Evolutionary conservation across 2,888 invertebrate species (phyloP).

Genomic region (Aspidiotus rigidus): DNA sequence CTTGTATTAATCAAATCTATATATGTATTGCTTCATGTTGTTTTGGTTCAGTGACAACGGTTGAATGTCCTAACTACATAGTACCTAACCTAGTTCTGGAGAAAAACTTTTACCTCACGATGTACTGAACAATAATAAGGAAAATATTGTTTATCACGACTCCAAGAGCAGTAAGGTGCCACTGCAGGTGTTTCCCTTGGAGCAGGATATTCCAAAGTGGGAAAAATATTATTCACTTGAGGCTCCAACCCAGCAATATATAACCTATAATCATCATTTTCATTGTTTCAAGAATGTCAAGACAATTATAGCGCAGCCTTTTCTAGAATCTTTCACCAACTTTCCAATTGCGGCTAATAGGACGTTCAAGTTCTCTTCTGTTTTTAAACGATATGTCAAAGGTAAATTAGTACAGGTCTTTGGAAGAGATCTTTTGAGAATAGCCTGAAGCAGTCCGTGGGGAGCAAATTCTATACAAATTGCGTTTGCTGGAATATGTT

Average conservation of each 20-base stretch:
- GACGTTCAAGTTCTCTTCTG: slow-evolving; percentile 44
- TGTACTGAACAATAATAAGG: slow-evolving; percentile 48
- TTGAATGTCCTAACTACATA: too few relatives aligned
- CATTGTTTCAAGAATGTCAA: too few relatives aligned
- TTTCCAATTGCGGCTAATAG: slow-evolving; percentile 46
- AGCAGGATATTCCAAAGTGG: slow-evolving; percentile 67
- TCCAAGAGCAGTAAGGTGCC: slow-evolving; percentile 73
- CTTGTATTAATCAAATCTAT: too few relatives aligned
- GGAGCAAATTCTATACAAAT: slow-evolving; percentile 83
- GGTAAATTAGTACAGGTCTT: slow-evolving; percentile 30
- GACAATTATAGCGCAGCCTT: neutral
- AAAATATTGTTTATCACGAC: slow-evolving; percentile 58
- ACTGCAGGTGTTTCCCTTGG: slow-evolving; percentile 76
- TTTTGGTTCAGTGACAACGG: too few relatives aligned
- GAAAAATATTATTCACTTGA: slow-evolving; percentile 64
- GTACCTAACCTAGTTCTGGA: too few relatives aligned
- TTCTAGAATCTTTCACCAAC: slow-evolving; percentile 39
- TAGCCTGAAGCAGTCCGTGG: slow-evolving; percentile 78
- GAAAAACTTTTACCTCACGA: too few relatives aligned
- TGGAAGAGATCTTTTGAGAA: slow-evolving; percentile 63
- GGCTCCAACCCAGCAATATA: slow-evolving; percentile 68
- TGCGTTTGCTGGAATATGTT: slow-evolving; percentile 69
- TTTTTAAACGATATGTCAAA: slow-evolving; percentile 18
- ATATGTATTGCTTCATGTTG: neutral
- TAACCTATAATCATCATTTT: slow-evolving; percentile 44